A percentile compares a stretch with the other conserved stretches of the same genome.
Evolutionary conservation across 2,888 invertebrate species (phyloP).

Genomic region (Epirrita christyi): DNA sequence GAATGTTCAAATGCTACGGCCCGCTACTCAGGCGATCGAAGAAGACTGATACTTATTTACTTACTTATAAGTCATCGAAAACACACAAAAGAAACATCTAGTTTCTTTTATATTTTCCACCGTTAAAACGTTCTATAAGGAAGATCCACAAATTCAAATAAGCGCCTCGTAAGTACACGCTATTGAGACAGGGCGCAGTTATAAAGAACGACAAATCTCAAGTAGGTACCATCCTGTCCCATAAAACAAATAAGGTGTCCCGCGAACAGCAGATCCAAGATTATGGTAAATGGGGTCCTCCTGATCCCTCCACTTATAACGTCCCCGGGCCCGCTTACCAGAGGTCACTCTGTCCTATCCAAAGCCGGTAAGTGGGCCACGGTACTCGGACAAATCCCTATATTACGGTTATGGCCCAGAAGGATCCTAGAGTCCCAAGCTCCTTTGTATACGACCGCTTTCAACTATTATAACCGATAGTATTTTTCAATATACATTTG

Average conservation of each 20-base stretch:
- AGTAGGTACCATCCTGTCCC: conserved; percentile 28
- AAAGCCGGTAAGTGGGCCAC: conserved; percentile 70
- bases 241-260: conserved; percentile 42
- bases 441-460: conserved; percentile 58
- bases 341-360: conserved; percentile 56
- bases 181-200: conserved; percentile 21
- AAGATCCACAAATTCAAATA: conserved; percentile 11
- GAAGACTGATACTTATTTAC: no score
- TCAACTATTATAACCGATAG: conserved; percentile 52
- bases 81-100: no score
- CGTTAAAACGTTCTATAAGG: not conserved
- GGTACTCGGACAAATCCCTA: conserved; percentile 68
- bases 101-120: not conserved
- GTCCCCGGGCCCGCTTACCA: conserved; percentile 54
- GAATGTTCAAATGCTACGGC: conserved; percentile 11
- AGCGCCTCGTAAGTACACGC: conserved; percentile 16
- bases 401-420: conserved; percentile 71
- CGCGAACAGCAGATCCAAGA: conserved; percentile 50
- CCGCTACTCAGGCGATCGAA: not conserved
- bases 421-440: conserved; percentile 45
- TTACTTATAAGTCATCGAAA: no score
- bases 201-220: conserved; percentile 36
- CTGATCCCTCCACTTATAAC: conserved; percentile 66
- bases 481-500: conserved; percentile 52
- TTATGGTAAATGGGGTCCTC: conserved; percentile 68